phyloP scores from a whole-genome alignment of 2,113 vertebrate genomes.

The Lynx canadensis region DNA sequence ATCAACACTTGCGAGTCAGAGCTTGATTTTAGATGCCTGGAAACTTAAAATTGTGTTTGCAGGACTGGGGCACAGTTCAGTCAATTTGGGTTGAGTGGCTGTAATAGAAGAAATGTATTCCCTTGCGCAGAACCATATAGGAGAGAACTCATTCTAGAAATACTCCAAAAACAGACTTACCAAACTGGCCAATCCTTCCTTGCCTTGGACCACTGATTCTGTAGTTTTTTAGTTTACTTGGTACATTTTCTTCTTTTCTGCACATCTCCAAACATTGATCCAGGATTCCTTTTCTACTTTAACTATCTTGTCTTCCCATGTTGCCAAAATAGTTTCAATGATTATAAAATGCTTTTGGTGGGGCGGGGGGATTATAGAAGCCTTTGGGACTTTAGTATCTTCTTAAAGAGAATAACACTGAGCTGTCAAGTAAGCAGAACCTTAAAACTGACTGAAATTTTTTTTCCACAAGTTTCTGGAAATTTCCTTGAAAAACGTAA shows the following conservation, averaged over 20 bases:
- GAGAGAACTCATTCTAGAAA: neutral
- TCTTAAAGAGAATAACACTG: conserved; percentile 24
- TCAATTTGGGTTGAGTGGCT: neutral
- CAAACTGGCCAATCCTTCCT: neutral
- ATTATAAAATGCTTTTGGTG: neutral
- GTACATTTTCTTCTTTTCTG: neutral
- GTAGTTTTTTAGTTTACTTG: neutral
- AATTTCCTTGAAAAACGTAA: neutral
- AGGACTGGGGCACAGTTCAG: neutral
- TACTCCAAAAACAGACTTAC: neutral
- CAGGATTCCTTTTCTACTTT: neutral
- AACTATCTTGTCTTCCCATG: neutral
- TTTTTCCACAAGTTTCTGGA: neutral
- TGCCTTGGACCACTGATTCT: neutral
- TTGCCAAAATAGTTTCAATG: neutral
- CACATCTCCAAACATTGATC: neutral
- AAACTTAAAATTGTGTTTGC: neutral
- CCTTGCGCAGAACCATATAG: neutral
- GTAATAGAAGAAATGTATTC: neutral
- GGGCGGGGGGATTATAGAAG: neutral
- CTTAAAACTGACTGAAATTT: neutral
- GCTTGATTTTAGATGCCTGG: conserved; percentile 46
- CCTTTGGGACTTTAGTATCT: neutral
- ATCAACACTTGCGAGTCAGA: neutral
- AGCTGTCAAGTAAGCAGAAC: neutral